Evolutionary conservation across 2,113 vertebrate species (phyloP).

Genomic region (Oreotrochilus melanogaster): DNA sequence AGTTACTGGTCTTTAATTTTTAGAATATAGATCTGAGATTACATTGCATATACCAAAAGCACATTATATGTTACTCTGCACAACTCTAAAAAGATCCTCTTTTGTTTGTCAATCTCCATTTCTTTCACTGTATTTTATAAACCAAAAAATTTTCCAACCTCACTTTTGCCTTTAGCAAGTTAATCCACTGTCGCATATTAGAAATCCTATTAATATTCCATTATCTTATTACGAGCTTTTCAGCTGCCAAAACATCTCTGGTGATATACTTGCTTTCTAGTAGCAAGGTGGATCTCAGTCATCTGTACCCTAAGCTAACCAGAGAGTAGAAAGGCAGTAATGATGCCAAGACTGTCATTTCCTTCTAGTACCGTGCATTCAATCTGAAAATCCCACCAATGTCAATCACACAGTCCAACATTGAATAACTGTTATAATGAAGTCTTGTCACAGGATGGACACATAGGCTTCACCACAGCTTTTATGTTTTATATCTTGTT

Average conservation of each 20-base stretch:
- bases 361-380: not conserved
- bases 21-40: not conserved
- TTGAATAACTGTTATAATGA: not conserved
- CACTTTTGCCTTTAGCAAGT: not conserved
- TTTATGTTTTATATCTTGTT: not conserved
- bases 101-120: not conserved
- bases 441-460: not conserved
- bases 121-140: not conserved
- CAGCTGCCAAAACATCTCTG: not conserved
- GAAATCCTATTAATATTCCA: slow-evolving; percentile 23
- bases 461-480: not conserved
- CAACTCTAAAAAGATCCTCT: not conserved
- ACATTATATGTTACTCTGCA: not conserved
- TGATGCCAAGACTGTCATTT: not conserved
- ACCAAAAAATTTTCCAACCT: not conserved
- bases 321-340: not conserved
- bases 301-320: not conserved
- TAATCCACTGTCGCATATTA: not conserved
- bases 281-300: slow-evolving; percentile 17
- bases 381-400: not conserved
- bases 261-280: slow-evolving; percentile 21
- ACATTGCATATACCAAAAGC: not conserved
- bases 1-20: not conserved
- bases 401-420: not conserved
- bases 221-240: slow-evolving; percentile 23